Evolutionary conservation across 2,888 invertebrate genomes (phyloP), one percentile per base, ranked within the genome.

Genomic region (Synergus laeviventris): DNA sequence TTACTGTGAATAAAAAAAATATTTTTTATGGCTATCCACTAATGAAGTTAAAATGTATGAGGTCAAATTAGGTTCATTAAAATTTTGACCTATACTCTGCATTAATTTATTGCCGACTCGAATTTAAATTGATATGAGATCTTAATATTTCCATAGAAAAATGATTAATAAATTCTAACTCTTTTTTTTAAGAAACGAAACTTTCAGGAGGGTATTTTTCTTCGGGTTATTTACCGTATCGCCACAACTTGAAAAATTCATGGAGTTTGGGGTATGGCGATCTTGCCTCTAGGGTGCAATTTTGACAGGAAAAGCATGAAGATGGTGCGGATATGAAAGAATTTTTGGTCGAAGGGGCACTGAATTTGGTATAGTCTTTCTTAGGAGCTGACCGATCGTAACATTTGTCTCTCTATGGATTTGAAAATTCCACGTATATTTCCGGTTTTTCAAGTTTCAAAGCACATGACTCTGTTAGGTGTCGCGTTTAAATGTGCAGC

Each of bases 401-500:
- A 59, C 21, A 59, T 59, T 59, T 24, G 21, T 59, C 59, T 59
- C 24, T 24, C 24, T 11, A 24, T 59, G 59, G 59, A 59, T 59
- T 24, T 59, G 12, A 21, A 59, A 59, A 24, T 59, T 59, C 14
- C 24, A 24, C 59, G 11, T 24, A 36, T 49, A 70, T 49, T 62
- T 62, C n/a, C 62, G 62, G 16, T 62, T 70, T 18, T n/a, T 18
- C 1, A 39, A 12, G 70, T 36, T 54, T 31, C 12, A 70, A 31
- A 36, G n/a, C 31, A 21, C 64, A 24, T 1, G 16, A 42, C 18
- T 21, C 18, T 21, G 31, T 70, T 49, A 16, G n/a, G 31, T 70
- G 70, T 70, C 66, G 42, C 66, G 49, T 70, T 49, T 31, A 70
- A 31, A 70, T 70, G 66, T 49, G 45, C 18, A 59, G 79, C 74